Conservation (phyloP, 2,797 vertebrate genomes). For the Pipistrellus pipistrellus region DNA sequence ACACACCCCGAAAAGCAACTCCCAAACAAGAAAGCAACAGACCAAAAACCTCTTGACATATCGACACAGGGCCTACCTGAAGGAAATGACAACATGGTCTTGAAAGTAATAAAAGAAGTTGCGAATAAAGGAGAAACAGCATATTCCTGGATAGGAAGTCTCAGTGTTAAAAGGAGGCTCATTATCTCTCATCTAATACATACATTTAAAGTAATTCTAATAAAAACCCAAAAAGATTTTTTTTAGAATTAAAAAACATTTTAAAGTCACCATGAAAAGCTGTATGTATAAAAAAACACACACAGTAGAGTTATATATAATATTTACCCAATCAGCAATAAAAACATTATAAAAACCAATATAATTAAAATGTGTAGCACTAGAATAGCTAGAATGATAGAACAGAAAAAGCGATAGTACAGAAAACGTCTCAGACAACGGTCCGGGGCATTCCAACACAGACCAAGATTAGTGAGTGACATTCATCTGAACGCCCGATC, state of each 20-base stretch:
- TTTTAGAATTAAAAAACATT: slow-evolving; percentile 21
- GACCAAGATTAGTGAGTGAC: background rate
- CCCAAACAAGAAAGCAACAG: background rate
- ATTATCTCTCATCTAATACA: background rate
- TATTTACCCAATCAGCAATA: background rate
- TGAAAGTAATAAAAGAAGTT: background rate
- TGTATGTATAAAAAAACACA: background rate
- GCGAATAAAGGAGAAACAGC: background rate
- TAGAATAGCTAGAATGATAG: background rate
- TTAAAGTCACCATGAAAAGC: slow-evolving; percentile 21
- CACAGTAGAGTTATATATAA: background rate
- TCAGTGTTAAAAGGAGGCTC: background rate
- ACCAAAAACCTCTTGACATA: background rate
- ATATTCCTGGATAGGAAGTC: background rate
- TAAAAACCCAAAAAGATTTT: background rate
- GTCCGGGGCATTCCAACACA: background rate
- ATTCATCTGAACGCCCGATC: background rate
- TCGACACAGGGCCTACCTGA: background rate
- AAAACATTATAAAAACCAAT: background rate
- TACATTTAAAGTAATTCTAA: slow-evolving; percentile 9
- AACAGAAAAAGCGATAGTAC: background rate
- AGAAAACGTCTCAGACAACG: background rate
- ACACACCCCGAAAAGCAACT: background rate
- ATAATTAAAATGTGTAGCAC: background rate
- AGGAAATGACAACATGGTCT: background rate